Evolutionary conservation across 2,888 invertebrate genomes (phyloP).

Genomic region (Phoenoteleia sp.): DNA sequence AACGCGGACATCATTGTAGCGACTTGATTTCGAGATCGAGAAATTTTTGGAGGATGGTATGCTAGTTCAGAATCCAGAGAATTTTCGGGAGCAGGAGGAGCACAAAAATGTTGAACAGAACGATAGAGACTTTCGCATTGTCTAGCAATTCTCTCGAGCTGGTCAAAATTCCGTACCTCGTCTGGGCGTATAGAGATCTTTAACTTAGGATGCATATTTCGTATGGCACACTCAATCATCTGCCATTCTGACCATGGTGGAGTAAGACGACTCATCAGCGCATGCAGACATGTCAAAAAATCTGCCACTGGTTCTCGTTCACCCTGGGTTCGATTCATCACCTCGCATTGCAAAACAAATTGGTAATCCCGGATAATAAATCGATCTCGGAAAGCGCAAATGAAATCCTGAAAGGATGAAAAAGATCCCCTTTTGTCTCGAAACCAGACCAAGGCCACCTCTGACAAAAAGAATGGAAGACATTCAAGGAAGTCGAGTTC

Average conservation of each 20-base stretch:
- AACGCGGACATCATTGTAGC: background rate
- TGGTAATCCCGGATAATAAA: background rate
- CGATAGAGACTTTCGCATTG: background rate
- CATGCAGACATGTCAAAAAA: background rate
- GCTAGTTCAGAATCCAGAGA: slow-evolving; percentile 1
- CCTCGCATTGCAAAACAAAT: background rate
- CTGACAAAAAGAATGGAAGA: background rate
- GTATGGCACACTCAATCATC: background rate
- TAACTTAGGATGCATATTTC: background rate
- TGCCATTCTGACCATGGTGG: background rate
- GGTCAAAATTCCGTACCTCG: background rate
- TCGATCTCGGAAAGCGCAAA: background rate
- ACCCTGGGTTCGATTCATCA: background rate
- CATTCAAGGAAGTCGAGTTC: background rate
- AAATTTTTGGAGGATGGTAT: slow-evolving; percentile 1
- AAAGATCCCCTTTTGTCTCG: background rate
- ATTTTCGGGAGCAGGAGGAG: background rate
- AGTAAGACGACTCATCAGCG: background rate
- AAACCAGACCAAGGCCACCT: background rate
- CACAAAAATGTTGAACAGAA: background rate
- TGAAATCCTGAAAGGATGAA: background rate
- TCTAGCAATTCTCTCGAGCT: background rate
- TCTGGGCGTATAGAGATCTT: background rate
- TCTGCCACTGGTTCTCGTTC: background rate
- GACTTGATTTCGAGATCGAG: background rate